Evolutionary conservation across 2,888 invertebrate species (phyloP).

Genomic region (Clostera curtula): DNA sequence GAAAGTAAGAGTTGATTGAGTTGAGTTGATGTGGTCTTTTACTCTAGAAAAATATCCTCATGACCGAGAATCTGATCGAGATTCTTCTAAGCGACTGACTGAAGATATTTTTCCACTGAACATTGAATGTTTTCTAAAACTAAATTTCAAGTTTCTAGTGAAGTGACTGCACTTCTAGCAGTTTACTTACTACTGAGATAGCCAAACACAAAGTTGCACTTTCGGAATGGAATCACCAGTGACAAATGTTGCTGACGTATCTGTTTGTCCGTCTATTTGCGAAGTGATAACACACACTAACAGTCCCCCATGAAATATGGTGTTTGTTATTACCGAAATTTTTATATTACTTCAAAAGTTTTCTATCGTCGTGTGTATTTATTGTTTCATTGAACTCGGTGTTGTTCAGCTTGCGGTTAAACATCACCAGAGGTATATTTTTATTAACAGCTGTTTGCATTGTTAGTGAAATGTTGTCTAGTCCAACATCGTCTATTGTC

Average conservation of each 20-base stretch:
- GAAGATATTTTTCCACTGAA: too few species aligned
- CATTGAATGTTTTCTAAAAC: conserved; percentile 40
- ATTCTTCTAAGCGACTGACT: too few species aligned
- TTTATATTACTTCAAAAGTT: conserved; percentile 19
- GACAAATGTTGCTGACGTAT: conserved; percentile 49
- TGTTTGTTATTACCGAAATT: conserved; percentile 18
- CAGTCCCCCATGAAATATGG: conserved; percentile 24
- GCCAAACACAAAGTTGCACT: conserved; percentile 56
- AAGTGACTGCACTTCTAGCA: conserved; percentile 46
- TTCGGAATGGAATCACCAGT: conserved; percentile 34
- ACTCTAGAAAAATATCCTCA: too few species aligned
- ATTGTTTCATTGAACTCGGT: conserved; percentile 17
- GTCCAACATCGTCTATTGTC: conserved; percentile 20
- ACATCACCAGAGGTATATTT: conserved; percentile 12
- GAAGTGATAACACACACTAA: conserved; percentile 39
- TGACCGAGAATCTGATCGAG: too few species aligned
- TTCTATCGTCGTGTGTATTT: conserved; percentile 17
- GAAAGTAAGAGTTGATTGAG: too few species aligned
- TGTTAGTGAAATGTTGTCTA: conserved; percentile 15
- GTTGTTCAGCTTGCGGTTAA: conserved; percentile 14
- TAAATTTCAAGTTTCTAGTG: conserved; percentile 49
- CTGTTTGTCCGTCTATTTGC: conserved; percentile 36
- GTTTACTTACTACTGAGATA: conserved; percentile 41
- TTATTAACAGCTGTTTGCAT: conserved; percentile 13
- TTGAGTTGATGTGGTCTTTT: too few species aligned